These are phyloP conservation scores for Germaria angustata DNA, from an alignment of 2,888 invertebrate genomes.

Conservation along the genomic window DNA sequence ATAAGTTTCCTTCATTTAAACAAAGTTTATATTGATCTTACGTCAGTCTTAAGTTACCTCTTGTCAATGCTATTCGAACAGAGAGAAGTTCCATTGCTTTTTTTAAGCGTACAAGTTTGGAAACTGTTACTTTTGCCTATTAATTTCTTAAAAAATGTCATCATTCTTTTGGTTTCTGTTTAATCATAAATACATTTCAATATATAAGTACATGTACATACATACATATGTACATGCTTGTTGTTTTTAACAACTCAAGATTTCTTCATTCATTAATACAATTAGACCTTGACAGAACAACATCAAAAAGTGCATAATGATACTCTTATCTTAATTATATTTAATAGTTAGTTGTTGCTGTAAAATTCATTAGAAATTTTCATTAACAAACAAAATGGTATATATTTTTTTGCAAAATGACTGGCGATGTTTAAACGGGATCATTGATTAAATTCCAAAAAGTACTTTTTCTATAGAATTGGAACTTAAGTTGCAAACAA, in stretches of 20 bases:
- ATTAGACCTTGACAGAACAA: not conserved
- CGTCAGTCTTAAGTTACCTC: too few species aligned
- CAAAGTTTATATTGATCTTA: too few species aligned
- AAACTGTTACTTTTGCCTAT: not conserved
- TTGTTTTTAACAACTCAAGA: not conserved
- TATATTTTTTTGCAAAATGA: not conserved
- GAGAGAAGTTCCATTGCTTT: too few species aligned
- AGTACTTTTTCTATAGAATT: too few species aligned
- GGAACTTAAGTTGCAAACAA: too few species aligned
- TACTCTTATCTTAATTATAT: slow-evolving; percentile 11
- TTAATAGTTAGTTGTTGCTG: not conserved
- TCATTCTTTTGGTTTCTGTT: slow-evolving; percentile 32
- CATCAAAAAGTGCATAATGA: not conserved
- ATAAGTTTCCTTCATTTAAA: too few species aligned
- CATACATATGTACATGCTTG: not conserved
- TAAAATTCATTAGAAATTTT: not conserved
- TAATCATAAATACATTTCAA: not conserved
- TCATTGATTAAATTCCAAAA: too few species aligned
- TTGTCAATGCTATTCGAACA: too few species aligned
- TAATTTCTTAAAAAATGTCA: slow-evolving; percentile 47
- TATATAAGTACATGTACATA: not conserved
- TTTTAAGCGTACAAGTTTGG: not conserved
- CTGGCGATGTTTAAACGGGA: not conserved
- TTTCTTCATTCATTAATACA: slow-evolving; percentile 41
- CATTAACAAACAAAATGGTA: not conserved